Percentiles rank a stretch among this genome's conserved stretches.
phyloP scores from a whole-genome alignment of 2,113 vertebrate genomes.

The Petromus typicus region DNA sequence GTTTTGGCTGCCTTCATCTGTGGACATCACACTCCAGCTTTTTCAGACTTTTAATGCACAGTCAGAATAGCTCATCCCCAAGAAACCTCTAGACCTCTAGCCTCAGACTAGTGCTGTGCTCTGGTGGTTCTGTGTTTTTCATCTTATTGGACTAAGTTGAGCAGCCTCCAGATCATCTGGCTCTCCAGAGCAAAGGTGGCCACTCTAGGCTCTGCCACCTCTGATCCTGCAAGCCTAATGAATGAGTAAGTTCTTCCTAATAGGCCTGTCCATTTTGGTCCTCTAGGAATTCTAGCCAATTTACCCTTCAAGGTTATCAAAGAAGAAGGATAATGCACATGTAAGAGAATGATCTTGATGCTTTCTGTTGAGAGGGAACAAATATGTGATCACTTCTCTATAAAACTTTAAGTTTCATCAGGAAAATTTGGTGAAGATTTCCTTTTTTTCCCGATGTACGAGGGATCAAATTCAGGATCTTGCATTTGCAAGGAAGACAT shows the following conservation, averaged over 20 bases:
- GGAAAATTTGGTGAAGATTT: background rate
- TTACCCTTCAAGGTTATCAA: background rate
- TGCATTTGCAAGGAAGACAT: too few species aligned
- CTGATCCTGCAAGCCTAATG: background rate
- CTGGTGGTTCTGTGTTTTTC: background rate
- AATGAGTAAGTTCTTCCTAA: background rate
- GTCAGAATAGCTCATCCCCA: background rate
- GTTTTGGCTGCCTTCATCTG: background rate
- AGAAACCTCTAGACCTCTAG: background rate
- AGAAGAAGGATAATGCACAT: background rate
- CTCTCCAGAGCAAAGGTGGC: background rate
- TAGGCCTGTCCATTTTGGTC: background rate
- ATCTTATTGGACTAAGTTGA: background rate
- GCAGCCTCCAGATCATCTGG: background rate
- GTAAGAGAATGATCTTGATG: background rate
- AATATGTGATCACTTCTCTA: background rate
- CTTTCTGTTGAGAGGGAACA: constrained; percentile 1
- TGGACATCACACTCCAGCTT: background rate
- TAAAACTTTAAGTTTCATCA: background rate
- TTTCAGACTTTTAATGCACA: background rate
- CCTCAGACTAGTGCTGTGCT: background rate
- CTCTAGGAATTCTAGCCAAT: background rate
- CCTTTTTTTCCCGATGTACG: too few species aligned
- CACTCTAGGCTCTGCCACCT: background rate
- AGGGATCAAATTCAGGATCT: too few species aligned